Base-by-base conservation (phyloP, 2,888 invertebrate species). In the Oxystoma pomonae region DNA sequence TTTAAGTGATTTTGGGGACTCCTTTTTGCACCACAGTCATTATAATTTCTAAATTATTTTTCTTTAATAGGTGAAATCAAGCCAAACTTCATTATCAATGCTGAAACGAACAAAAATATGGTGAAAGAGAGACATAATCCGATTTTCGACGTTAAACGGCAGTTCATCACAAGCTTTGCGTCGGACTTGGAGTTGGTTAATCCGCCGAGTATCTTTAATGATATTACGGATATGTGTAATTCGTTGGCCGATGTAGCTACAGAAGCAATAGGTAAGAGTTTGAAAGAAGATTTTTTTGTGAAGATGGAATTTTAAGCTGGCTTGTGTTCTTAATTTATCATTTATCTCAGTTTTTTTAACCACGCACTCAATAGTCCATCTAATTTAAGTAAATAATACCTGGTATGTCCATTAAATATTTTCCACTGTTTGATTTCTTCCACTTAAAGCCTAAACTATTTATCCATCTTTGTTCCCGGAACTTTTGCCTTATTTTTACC, bases 161-260 rank as follows among this genome's bases (percentile, higher is more conserved):
- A 84, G 82, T 71, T 81, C 83, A 64, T 62, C 49, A 52, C 57
- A 3, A 66, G 63, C 59, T 55, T 64, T 21, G 58, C 83, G 69
- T 86, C 84, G 61, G 89, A 89, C 70, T 75, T 90, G 49, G 89
- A 90, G 68, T 85, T 87, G 72, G 85, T 89, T 1, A 88, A 89
- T 74, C 90, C 90, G 2, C 90, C 90, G 0, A 90, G 90, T 1
- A 65, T 76, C 5, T 88, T 90, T 69, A 87, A 90, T 68, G 90
- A 90, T 75, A 85, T 90, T 68, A 87, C 85, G 0, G 89, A 90
- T 67, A 66, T 79, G 66, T 79, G 79, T 64, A 78, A 77, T 68
- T 80, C 75, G 71, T 80, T 81, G 77, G 84, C 83, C 1, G 83
- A 84, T 61, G 74, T 83, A 2, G 80, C 81, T 55, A 83, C 83